phyloP scores from a whole-genome alignment of 2,113 vertebrate species.

The Lagopus leucura region DNA sequence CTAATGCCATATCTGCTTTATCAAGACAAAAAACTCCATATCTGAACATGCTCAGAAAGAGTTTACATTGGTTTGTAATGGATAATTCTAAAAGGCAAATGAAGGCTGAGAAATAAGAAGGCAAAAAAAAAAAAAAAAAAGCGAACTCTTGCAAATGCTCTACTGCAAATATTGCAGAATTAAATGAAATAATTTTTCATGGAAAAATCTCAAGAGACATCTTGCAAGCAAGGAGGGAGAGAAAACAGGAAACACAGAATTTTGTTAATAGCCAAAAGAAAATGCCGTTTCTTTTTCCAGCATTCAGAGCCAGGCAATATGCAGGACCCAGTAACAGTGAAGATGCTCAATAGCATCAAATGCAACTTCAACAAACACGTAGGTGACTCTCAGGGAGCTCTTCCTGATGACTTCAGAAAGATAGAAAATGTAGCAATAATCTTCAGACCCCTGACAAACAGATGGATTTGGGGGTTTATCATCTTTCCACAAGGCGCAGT shows the following conservation, averaged over 20 bases:
- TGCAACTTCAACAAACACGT: background rate
- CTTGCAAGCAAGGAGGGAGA: background rate
- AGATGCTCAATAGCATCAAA: background rate
- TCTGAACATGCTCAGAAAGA: background rate
- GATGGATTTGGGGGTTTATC: background rate
- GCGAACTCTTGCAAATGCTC: background rate
- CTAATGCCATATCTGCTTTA: background rate
- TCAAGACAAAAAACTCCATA: background rate
- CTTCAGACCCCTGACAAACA: background rate
- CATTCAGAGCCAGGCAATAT: background rate
- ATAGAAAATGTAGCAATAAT: background rate
- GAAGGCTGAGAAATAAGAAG: background rate
- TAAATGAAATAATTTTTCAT: background rate
- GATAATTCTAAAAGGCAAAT: background rate
- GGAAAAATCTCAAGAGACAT: background rate
- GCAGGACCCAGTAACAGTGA: background rate
- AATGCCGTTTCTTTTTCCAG: background rate
- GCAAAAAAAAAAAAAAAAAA: background rate
- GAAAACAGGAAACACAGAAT: background rate
- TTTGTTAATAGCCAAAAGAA: background rate
- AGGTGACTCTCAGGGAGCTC: background rate
- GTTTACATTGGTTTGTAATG: background rate
- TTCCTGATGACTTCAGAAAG: background rate
- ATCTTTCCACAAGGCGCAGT: background rate
- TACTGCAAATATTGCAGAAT: background rate